A percentile compares a stretch with the other conserved stretches of the same genome.
These are phyloP conservation scores for Psylliodes chrysocephalus DNA, from an alignment of 2,888 invertebrate species.

Conservation along the genomic window DNA sequence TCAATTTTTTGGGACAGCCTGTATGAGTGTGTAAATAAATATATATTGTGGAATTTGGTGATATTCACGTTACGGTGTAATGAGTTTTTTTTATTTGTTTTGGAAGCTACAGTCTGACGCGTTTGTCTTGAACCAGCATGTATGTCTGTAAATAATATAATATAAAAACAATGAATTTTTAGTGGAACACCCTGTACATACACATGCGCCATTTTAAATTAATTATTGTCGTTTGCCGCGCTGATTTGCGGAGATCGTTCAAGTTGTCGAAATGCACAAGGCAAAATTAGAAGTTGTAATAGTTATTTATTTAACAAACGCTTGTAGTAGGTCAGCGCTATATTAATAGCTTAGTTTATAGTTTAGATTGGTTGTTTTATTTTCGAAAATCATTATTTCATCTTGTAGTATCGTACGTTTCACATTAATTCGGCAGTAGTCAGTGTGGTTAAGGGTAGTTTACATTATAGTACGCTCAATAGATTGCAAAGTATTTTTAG, in stretches of 20 bases:
- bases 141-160: too few species aligned
- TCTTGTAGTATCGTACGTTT: constrained; percentile 26
- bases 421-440: constrained; percentile 10
- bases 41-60: too few species aligned
- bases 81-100: too few species aligned
- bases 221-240: too few species aligned
- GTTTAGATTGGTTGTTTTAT: constrained; percentile 34
- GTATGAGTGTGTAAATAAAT: too few species aligned
- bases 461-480: neutral
- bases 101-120: too few species aligned
- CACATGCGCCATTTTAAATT: too few species aligned
- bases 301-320: constrained; percentile 45
- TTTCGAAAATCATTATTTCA: constrained; percentile 24
- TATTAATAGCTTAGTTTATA: constrained; percentile 27
- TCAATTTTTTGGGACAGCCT: too few species aligned
- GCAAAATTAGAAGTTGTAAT: constrained; percentile 43
- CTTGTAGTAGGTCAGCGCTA: constrained; percentile 36
- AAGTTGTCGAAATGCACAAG: constrained; percentile 27
- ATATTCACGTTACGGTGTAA: too few species aligned
- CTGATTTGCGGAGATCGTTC: constrained; percentile 24
- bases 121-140: too few species aligned
- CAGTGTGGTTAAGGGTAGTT: constrained; percentile 2
- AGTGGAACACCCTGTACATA: too few species aligned
- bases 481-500: constrained; percentile 1
- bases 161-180: too few species aligned